Evolutionary conservation across 2,888 invertebrate species (phyloP).

Genomic region (Holacanthella duospinosa): DNA sequence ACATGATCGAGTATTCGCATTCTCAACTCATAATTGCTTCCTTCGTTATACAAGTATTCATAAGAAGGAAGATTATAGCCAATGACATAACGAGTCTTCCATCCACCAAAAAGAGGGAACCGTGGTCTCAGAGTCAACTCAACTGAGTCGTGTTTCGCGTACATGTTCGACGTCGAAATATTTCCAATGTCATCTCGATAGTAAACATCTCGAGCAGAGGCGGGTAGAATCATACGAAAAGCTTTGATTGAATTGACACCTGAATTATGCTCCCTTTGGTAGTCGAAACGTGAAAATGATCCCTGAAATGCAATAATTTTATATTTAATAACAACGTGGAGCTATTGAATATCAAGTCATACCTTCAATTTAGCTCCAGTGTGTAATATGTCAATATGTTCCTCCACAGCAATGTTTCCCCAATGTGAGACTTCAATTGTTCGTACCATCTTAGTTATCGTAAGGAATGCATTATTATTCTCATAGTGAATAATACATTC

Average conservation of each 20-base stretch:
- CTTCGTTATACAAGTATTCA: slow-evolving; percentile 73
- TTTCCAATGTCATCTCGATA: slow-evolving; percentile 98
- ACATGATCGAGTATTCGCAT: slow-evolving; percentile 95
- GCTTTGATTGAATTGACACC: slow-evolving; percentile 80
- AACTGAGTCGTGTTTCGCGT: slow-evolving; percentile 76
- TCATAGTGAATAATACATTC: slow-evolving; percentile 61
- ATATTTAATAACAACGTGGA: slow-evolving; percentile 22
- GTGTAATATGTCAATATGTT: slow-evolving; percentile 81
- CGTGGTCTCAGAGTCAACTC: slow-evolving; percentile 91
- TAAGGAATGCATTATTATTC: slow-evolving; percentile 90
- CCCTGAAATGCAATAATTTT: slow-evolving; percentile 45
- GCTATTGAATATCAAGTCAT: slow-evolving; percentile 20
- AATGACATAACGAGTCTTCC: slow-evolving; percentile 93
- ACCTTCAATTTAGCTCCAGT: slow-evolving; percentile 81
- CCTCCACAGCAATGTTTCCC: slow-evolving; percentile 97
- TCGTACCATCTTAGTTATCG: slow-evolving; percentile 76
- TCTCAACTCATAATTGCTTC: slow-evolving; percentile 65
- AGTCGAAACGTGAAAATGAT: slow-evolving; percentile 93
- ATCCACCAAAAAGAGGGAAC: slow-evolving; percentile 96
- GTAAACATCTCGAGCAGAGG: slow-evolving; percentile 88
- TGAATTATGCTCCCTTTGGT: slow-evolving; percentile 81
- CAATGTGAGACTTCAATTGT: slow-evolving; percentile 94
- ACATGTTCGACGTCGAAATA: slow-evolving; percentile 92
- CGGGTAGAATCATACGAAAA: slow-evolving; percentile 64
- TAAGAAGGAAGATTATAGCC: slow-evolving; percentile 97